Evolutionary conservation across 1,140 invertebrate species (phyloP).

Genomic region (Papilio polyxenes): DNA sequence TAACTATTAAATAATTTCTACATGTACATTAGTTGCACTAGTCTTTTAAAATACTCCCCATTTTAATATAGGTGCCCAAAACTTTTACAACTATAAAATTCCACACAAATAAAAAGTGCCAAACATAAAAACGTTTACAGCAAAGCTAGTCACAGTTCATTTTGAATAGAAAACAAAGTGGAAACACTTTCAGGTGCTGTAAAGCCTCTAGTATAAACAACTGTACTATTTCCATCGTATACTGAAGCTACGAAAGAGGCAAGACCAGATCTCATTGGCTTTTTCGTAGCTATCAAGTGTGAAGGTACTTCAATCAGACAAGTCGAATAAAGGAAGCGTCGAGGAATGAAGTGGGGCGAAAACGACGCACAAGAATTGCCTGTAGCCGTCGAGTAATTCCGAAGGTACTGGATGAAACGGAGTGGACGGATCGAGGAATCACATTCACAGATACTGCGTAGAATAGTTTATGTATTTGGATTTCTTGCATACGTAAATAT

Average conservation of each 20-base stretch:
- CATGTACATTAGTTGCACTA: too few relatives aligned
- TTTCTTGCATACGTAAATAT: slow-evolving; percentile 2
- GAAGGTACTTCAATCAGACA: slow-evolving; percentile 20
- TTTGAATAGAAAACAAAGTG: slow-evolving; percentile 12
- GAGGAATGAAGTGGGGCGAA: slow-evolving; percentile 11
- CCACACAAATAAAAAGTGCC: background rate
- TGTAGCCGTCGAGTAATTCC: slow-evolving; percentile 11
- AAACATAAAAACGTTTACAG: slow-evolving; percentile 4
- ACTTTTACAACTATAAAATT: slow-evolving; percentile 2
- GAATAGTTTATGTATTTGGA: background rate
- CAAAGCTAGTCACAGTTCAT: background rate
- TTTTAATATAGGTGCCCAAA: background rate
- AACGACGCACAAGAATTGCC: slow-evolving; percentile 22
- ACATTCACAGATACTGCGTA: background rate
- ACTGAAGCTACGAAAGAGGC: background rate
- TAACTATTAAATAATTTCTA: too few relatives aligned
- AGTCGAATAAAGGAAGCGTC: slow-evolving; percentile 20
- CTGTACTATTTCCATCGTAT: background rate
- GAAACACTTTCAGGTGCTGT: slow-evolving; percentile 20
- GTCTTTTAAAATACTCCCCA: background rate
- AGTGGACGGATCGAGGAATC: slow-evolving; percentile 23
- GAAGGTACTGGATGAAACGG: slow-evolving; percentile 10
- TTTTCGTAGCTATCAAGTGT: background rate
- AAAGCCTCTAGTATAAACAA: background rate
- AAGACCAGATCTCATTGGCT: background rate